Conservation (phyloP, 2,113 vertebrate genomes). For the Hylia prasina region DNA sequence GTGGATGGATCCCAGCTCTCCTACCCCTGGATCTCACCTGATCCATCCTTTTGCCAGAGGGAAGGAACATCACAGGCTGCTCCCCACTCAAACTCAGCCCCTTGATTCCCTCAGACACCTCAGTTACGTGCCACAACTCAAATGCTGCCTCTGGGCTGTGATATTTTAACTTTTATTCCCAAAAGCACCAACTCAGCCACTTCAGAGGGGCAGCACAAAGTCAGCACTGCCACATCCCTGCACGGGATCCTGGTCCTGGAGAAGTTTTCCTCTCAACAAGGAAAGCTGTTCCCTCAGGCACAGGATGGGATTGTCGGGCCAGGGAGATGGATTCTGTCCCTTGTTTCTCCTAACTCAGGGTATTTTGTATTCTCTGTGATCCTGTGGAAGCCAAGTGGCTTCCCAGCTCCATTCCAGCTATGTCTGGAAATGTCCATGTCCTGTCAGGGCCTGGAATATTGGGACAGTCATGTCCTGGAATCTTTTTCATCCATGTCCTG, state of each 20-base stretch:
- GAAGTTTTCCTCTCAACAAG: not conserved
- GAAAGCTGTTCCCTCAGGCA: not conserved
- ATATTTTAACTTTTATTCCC: not conserved
- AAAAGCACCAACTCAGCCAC: not conserved
- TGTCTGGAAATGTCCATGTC: not conserved
- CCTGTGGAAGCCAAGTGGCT: not conserved
- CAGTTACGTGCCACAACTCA: rapidly evolving
- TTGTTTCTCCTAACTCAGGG: not conserved
- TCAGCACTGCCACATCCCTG: not conserved
- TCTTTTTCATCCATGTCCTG: not conserved
- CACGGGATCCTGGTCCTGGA: rapidly evolving
- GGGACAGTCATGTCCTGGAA: not conserved
- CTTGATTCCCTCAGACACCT: not conserved
- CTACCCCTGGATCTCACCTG: not conserved
- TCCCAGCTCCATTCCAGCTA: not conserved
- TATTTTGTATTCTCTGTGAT: not conserved
- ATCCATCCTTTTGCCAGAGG: not conserved
- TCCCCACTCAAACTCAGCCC: not conserved
- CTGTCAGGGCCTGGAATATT: not conserved
- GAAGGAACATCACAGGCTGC: not conserved
- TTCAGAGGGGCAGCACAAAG: not conserved
- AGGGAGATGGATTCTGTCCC: not conserved
- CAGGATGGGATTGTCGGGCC: not conserved
- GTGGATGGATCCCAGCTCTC: not conserved
- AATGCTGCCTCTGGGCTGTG: not conserved